Evolutionary conservation across 64 coral and sea anemone species (phyloP).

Genomic region (Actinia tenebrosa): DNA sequence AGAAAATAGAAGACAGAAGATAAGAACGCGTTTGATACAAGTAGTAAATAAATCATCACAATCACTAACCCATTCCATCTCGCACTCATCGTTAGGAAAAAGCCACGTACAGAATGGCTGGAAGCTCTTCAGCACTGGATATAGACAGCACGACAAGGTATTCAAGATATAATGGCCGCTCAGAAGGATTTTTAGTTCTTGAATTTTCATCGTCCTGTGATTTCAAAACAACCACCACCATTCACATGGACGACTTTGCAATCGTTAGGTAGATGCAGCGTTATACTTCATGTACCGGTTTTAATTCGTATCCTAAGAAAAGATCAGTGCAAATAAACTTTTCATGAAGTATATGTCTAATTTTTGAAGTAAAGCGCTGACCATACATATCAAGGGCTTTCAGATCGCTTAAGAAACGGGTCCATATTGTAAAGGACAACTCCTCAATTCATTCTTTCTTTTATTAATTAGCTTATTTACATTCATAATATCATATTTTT

Average conservation of each 20-base stretch:
- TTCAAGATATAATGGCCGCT: constrained; percentile 93
- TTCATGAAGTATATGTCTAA: neutral
- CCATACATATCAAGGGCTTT: neutral
- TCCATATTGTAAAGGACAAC: too few relatives aligned
- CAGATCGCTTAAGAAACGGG: too few relatives aligned
- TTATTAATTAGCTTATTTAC: too few relatives aligned
- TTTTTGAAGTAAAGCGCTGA: neutral
- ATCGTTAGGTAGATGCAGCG: neutral
- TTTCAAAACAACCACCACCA: neutral
- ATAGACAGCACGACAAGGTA: constrained; percentile 46
- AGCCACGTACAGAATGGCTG: constrained; percentile 87
- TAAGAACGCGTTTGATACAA: neutral
- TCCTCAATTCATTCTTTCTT: too few relatives aligned
- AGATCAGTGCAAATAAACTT: neutral
- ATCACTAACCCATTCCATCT: constrained; percentile 75
- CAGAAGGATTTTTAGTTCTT: constrained; percentile 41
- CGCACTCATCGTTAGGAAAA: constrained; percentile 70
- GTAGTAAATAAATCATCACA: neutral
- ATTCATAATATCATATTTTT: too few relatives aligned
- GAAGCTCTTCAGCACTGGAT: constrained; percentile 60
- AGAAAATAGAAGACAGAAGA: neutral
- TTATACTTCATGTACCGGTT: neutral
- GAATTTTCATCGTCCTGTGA: constrained; percentile 19
- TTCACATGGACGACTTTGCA: neutral
- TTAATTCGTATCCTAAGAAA: neutral